phyloP scores from a whole-genome alignment of 2,113 vertebrate genomes.

The Rissa tridactyla region DNA sequence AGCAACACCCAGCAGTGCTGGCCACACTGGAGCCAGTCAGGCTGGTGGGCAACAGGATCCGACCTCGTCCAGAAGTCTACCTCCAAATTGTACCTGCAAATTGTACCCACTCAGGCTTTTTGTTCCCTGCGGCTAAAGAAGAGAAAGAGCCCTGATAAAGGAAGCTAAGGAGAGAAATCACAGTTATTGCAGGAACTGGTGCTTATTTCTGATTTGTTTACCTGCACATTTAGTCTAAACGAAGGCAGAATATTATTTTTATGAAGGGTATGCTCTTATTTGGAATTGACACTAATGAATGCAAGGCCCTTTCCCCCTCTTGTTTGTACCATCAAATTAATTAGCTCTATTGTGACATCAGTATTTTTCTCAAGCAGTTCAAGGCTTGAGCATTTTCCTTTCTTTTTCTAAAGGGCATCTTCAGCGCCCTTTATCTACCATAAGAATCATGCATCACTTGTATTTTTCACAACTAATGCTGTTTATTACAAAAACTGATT shows the following conservation, averaged over 20 bases:
- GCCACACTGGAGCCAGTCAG: neutral
- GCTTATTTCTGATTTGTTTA: slow-evolving; percentile 49
- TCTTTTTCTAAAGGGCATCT: slow-evolving; percentile 56
- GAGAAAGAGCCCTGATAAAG: neutral
- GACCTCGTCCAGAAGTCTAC: neutral
- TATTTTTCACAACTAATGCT: slow-evolving; percentile 63
- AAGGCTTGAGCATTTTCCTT: slow-evolving; percentile 51
- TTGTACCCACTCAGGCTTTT: neutral
- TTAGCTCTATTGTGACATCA: slow-evolving; percentile 59
- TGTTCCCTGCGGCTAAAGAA: neutral
- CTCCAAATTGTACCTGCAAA: neutral
- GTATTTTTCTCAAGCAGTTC: slow-evolving; percentile 44
- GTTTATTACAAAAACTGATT: slow-evolving; percentile 62
- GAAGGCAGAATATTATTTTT: slow-evolving; percentile 47
- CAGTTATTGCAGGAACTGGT: neutral
- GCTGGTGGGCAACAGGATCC: neutral
- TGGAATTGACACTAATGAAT: slow-evolving; percentile 65
- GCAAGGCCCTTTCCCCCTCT: slow-evolving; percentile 44
- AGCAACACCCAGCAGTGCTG: neutral
- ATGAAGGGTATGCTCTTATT: neutral
- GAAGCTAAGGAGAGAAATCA: neutral
- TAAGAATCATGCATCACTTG: slow-evolving; percentile 40
- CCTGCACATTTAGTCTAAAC: slow-evolving; percentile 3
- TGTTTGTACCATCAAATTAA: slow-evolving; percentile 65
- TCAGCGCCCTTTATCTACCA: slow-evolving; percentile 47